Evolutionary conservation across 2,888 invertebrate genomes (phyloP).

Genomic region (Mythimna ferrago): DNA sequence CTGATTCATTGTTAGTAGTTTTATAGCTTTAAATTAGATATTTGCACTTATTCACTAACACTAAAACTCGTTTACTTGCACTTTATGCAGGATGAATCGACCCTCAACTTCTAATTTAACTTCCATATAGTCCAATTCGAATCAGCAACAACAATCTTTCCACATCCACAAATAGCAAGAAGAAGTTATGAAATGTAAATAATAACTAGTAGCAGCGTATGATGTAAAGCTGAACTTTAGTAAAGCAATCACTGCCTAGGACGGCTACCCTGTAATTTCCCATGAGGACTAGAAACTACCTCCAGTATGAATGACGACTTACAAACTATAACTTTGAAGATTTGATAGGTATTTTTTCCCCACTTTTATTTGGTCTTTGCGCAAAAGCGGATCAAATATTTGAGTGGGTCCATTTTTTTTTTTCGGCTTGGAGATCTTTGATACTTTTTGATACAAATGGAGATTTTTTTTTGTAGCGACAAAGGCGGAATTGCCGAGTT

Average conservation of each 20-base stretch:
- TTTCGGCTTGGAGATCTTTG: not conserved
- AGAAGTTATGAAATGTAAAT: constrained; percentile 45
- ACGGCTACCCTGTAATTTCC: constrained; percentile 57
- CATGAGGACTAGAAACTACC: constrained; percentile 39
- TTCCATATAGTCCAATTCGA: not conserved
- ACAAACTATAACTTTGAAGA: constrained; percentile 17
- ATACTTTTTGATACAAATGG: no score
- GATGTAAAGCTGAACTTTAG: constrained; percentile 44
- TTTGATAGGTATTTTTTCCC: constrained; percentile 30
- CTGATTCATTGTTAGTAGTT: no score
- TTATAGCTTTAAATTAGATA: no score
- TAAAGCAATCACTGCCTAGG: constrained; percentile 54
- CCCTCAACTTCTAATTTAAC: not conserved
- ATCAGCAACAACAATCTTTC: constrained; percentile 15
- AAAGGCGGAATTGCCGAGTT: no score
- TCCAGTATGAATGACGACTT: constrained; percentile 46
- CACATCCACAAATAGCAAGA: constrained; percentile 10
- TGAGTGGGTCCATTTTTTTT: not conserved
- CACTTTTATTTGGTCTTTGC: not conserved
- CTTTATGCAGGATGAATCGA: no score
- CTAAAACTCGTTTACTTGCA: no score
- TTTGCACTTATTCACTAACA: no score
- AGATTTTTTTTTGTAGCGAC: no score
- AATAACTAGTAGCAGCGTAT: constrained; percentile 24
- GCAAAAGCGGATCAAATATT: not conserved